Evolutionary conservation across 2,797 vertebrate species (phyloP).

Genomic region (Amblyopsis hoosieri): DNA sequence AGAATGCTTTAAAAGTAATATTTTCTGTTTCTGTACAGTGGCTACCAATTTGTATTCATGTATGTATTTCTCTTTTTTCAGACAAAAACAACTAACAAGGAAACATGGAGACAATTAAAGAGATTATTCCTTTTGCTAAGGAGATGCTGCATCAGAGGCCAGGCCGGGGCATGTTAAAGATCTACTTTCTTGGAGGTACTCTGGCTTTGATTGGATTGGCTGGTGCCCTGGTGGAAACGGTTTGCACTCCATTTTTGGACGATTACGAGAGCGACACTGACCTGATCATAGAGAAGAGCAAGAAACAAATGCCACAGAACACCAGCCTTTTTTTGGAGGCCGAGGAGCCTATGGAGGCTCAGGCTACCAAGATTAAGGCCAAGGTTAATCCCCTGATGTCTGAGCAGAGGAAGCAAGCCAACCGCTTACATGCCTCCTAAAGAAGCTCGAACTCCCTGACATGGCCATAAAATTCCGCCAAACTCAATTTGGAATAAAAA

Average conservation of each 20-base stretch:
- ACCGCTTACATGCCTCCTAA: constrained; percentile 79
- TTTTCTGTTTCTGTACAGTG: background rate
- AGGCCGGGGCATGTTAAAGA: constrained; percentile 74
- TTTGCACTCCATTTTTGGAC: constrained; percentile 80
- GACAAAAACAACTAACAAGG: constrained; percentile 31
- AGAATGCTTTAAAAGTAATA: no score
- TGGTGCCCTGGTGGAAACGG: constrained; percentile 82
- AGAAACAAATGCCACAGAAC: constrained; percentile 37
- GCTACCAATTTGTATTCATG: background rate
- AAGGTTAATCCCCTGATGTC: constrained; percentile 52
- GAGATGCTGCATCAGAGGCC: constrained; percentile 84
- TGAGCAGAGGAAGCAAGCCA: constrained; percentile 62
- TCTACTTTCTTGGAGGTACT: constrained; percentile 88
- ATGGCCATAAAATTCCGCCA: no score
- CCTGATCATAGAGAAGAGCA: constrained; percentile 6
- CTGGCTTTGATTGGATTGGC: constrained; percentile 84
- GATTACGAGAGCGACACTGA: constrained; percentile 25
- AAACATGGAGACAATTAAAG: constrained; percentile 82
- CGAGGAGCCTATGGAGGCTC: constrained; percentile 29
- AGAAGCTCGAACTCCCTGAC: constrained; percentile 6
- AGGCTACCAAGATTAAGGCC: constrained; percentile 25
- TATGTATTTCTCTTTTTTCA: background rate
- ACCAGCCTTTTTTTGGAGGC: constrained; percentile 18
- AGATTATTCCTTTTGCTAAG: constrained; percentile 87
- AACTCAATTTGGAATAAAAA: constrained; percentile 10